Evolutionary conservation across 2,888 invertebrate species (phyloP).

Genomic region (Drosophila neoperkinsi): DNA sequence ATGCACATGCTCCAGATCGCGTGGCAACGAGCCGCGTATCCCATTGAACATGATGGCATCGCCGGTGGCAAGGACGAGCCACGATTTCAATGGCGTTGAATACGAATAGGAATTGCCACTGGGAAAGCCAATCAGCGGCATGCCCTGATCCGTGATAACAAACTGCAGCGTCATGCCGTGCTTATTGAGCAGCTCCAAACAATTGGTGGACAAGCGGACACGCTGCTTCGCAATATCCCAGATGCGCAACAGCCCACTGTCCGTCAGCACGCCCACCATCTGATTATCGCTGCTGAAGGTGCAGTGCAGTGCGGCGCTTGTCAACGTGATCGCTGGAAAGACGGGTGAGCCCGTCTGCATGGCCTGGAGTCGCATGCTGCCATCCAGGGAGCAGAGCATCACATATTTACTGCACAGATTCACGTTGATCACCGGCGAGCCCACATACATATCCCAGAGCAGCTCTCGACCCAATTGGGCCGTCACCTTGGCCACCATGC

Average conservation of each 20-base stretch:
- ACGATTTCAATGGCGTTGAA: slow-evolving; percentile 90
- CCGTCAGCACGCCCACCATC: slow-evolving; percentile 84
- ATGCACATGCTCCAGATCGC: slow-evolving; percentile 82
- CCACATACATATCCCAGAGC: slow-evolving; percentile 89
- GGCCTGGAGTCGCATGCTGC: slow-evolving; percentile 82
- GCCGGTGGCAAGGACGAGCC: slow-evolving; percentile 87
- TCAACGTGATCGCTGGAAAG: slow-evolving; percentile 83
- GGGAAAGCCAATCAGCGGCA: slow-evolving; percentile 93
- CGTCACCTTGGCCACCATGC: slow-evolving; percentile 87
- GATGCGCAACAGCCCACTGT: slow-evolving; percentile 83
- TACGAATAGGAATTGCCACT: slow-evolving; percentile 95
- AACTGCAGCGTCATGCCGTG: slow-evolving; percentile 87
- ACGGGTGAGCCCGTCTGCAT: slow-evolving; percentile 81
- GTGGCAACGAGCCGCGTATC: slow-evolving; percentile 84
- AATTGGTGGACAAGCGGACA: slow-evolving; percentile 79
- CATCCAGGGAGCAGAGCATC: slow-evolving; percentile 84
- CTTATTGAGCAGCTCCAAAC: slow-evolving; percentile 82
- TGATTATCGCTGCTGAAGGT: slow-evolving; percentile 83
- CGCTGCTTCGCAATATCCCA: slow-evolving; percentile 81
- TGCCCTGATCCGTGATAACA: slow-evolving; percentile 89
- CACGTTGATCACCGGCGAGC: slow-evolving; percentile 84
- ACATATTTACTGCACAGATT: slow-evolving; percentile 83
- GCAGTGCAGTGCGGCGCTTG: slow-evolving; percentile 82
- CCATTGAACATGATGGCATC: slow-evolving; percentile 86
- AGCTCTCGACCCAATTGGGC: slow-evolving; percentile 86